These are phyloP conservation scores for Quiscalus mexicanus DNA, from an alignment of 2,113 vertebrate genomes.

Conservation along the genomic window DNA sequence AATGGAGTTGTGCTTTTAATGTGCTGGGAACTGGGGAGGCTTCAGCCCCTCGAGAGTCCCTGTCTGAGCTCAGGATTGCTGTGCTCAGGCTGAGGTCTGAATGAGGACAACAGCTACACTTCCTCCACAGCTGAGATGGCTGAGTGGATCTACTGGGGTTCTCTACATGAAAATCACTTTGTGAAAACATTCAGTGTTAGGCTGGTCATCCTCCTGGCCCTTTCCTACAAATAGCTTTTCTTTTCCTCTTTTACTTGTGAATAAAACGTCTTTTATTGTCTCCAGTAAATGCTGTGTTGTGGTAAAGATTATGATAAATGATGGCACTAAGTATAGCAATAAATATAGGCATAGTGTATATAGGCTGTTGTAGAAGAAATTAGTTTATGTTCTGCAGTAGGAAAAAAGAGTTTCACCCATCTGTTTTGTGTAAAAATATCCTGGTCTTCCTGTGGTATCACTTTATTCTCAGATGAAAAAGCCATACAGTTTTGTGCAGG, in stretches of 20 bases:
- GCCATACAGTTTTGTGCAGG: background rate
- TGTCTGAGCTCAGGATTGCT: background rate
- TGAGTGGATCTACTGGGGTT: background rate
- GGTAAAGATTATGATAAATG: background rate
- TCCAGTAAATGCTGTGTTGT: background rate
- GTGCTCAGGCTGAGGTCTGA: background rate
- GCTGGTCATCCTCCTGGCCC: background rate
- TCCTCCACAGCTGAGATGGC: background rate
- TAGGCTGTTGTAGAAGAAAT: background rate
- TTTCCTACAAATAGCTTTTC: background rate
- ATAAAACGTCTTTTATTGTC: background rate
- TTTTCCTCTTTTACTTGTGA: background rate
- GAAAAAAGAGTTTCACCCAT: background rate
- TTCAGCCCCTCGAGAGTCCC: fast-evolving
- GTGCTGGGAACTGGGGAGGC: background rate
- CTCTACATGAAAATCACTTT: background rate
- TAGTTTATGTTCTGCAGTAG: background rate
- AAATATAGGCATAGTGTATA: background rate
- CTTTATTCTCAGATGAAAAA: background rate
- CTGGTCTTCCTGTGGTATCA: background rate
- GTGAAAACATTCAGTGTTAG: background rate
- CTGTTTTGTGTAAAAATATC: background rate
- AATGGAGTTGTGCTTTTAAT: background rate
- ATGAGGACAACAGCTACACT: background rate
- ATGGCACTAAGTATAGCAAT: background rate